phyloP scores from a whole-genome alignment of 2,113 vertebrate species.

The Galbula dea region DNA sequence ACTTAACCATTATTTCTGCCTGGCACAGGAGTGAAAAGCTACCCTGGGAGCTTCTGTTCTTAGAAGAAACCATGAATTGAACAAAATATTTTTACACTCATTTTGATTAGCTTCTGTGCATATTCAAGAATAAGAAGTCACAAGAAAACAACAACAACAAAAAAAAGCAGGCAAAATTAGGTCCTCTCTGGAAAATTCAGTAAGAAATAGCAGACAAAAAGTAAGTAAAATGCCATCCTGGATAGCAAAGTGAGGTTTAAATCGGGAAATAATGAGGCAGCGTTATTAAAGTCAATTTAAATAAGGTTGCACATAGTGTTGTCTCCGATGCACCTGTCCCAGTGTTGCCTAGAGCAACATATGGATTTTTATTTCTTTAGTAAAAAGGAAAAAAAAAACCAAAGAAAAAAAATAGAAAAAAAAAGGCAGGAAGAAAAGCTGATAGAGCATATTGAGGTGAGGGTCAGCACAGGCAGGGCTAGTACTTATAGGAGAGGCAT shows the following conservation, averaged over 20 bases:
- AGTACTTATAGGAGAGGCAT: rapidly evolving
- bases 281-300: not conserved
- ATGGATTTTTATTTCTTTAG: no score
- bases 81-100: not conserved
- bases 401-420: no score
- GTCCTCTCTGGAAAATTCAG: not conserved
- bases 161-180: not conserved
- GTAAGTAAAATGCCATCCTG: not conserved
- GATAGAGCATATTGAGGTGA: not conserved
- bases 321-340: not conserved
- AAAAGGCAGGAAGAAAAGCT: no score
- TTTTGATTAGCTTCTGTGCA: not conserved
- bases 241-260: not conserved
- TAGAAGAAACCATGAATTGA: not conserved
- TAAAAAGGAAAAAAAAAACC: no score
- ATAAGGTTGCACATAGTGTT: not conserved
- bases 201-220: not conserved
- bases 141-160: not conserved
- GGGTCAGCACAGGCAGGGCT: not conserved
- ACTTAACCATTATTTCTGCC: not conserved
- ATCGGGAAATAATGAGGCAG: not conserved
- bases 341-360: not conserved
- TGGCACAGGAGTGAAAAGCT: not conserved
- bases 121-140: not conserved
- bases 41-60: not conserved